Percentiles rank a stretch among this genome's conserved stretches.
Conservation (phyloP, 2,113 vertebrate species). For the Alectura lathami region DNA sequence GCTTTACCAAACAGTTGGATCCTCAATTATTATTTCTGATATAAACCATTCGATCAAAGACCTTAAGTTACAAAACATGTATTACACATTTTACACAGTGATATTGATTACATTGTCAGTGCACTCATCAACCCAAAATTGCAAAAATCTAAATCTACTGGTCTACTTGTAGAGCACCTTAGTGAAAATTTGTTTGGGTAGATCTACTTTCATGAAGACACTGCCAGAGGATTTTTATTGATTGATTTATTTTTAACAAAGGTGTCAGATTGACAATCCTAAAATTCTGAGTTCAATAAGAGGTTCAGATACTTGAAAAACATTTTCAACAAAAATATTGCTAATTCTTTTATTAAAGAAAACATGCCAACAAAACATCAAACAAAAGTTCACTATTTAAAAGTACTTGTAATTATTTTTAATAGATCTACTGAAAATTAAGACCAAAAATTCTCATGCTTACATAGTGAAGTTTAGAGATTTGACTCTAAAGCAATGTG, state of each 20-base stretch:
- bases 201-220: background rate
- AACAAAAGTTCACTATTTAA: background rate
- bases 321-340: background rate
- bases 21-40: background rate
- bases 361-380: background rate
- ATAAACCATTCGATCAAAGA: background rate
- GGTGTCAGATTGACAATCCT: background rate
- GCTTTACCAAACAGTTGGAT: background rate
- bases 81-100: background rate
- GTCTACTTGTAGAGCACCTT: background rate
- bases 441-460: background rate
- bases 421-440: background rate
- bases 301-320: background rate
- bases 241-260: background rate
- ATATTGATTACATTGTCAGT: background rate
- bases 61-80: background rate
- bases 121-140: background rate
- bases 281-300: background rate
- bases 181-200: background rate
- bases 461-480: background rate
- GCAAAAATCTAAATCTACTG: background rate
- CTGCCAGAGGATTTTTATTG: background rate
- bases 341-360: background rate
- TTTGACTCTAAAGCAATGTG: background rate
- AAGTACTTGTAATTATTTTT: background rate